Base-by-base conservation (phyloP, 2,113 vertebrate species). In the Rhadina sibilatrix region DNA sequence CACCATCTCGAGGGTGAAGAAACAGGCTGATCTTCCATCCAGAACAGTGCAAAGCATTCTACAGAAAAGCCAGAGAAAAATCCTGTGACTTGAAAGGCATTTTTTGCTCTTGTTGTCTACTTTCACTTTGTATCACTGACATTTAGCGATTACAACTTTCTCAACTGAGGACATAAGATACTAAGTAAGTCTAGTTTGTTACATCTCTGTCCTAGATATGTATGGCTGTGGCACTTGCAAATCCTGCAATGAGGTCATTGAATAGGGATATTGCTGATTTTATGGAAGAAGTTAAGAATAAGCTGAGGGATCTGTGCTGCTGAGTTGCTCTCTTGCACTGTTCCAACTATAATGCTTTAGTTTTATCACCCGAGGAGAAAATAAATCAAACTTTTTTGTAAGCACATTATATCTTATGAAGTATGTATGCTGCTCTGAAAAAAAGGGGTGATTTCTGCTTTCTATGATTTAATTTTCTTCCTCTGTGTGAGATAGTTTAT, bases 21-120 rank as follows among this genome's bases (percentile, higher is more conserved):
- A 76, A 56, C 66, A 70, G 42, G 9, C 46, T 87, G 27, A 52
- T 71, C 57, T 54, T 74, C 61, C 0, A 1, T 35, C 30, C 30
- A 46, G 40, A 83, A 10, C 27, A 66, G n/a, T 17, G 25, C 25
- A 5, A 9, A 33, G 2, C 0, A 0, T 85, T 76, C 30, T 83
- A 90, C 35, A 31, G 27, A 69, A 80, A 72, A 94, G 9, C 24
- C 16, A 47, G 50, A 83, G 16, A 52, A 85, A 76, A 82, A 44
- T 57, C 11, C 9, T 30, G 9, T 64, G 37, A 33, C 13, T 77
- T 66, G 15, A 53, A 76, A 69, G n/a, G 25, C 30, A 6, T 15
- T 59, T 50, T 35, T 84, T 74, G 20, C 60, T 53, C 31, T 53
- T 72, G 5, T 66, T 57, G 31, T 79, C 37, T 81, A 0, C 35